Evolutionary conservation across 2,797 vertebrate species (phyloP).

Genomic region (Sebastes oblongus): DNA sequence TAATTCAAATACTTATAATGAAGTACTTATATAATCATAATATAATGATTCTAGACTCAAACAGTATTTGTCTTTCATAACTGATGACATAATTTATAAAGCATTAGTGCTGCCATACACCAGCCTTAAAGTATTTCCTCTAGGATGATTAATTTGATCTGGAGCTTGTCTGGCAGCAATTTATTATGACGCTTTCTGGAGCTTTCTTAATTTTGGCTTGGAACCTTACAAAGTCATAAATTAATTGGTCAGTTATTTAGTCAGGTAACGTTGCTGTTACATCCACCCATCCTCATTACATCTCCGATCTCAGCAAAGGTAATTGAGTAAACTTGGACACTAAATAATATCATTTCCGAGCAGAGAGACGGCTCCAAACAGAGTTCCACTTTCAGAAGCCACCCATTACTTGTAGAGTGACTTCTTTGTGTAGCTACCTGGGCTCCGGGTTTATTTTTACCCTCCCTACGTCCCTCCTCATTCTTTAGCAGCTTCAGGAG

Average conservation of each 20-base stretch:
- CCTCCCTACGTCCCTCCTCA: conserved; percentile 90
- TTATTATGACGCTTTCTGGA: conserved; percentile 15
- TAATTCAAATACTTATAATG: background rate
- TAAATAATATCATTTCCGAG: conserved; percentile 66
- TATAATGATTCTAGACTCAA: background rate
- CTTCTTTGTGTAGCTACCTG: conserved; percentile 88
- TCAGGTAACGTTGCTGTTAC: conserved; percentile 7
- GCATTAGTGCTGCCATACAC: conserved; percentile 3
- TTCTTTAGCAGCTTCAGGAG: conserved; percentile 96
- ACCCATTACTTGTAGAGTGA: conserved; percentile 88
- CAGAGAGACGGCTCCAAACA: conserved; percentile 65
- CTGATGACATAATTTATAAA: conserved; percentile 31
- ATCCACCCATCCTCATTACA: conserved; percentile 15
- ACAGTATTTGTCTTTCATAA: background rate
- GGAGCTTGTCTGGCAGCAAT: background rate
- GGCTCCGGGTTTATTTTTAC: conserved; percentile 94
- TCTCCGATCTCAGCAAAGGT: conserved; percentile 27
- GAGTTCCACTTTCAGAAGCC: conserved; percentile 89
- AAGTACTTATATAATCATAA: background rate
- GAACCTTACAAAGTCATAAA: conserved; percentile 13
- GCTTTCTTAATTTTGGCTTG: conserved; percentile 8
- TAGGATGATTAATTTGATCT: conserved; percentile 41
- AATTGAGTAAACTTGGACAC: conserved; percentile 39
- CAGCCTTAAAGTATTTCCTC: conserved; percentile 3
- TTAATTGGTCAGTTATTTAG: conserved; percentile 34